These are phyloP conservation scores for Popillia japonica DNA, from an alignment of 1,140 invertebrate genomes.

Conservation along the genomic window DNA sequence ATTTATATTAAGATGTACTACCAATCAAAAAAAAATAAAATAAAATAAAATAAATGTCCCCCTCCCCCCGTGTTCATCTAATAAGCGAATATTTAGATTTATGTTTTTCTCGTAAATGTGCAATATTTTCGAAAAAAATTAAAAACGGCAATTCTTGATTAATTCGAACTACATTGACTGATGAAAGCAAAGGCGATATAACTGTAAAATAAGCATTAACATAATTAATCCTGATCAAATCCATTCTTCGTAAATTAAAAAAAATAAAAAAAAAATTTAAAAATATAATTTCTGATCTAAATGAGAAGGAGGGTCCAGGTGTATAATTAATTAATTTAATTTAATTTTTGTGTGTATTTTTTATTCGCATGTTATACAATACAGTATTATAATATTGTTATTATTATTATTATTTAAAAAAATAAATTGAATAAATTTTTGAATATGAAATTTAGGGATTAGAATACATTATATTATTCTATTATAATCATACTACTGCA, in stretches of 20 bases:
- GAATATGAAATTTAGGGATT: neutral
- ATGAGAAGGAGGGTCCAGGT: too few species aligned
- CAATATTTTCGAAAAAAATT: too few species aligned
- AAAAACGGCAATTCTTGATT: conserved; percentile 7
- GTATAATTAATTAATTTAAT: too few species aligned
- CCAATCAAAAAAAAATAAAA: neutral
- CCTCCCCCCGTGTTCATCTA: too few species aligned
- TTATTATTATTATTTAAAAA: conserved; percentile 10
- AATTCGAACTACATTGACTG: conserved; percentile 7
- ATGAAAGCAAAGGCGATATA: neutral
- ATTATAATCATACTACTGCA: neutral
- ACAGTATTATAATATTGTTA: neutral
- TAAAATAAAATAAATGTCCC: neutral
- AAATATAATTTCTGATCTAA: too few species aligned
- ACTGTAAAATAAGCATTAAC: neutral
- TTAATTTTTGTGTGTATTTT: neutral
- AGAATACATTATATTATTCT: neutral
- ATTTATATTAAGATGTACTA: neutral
- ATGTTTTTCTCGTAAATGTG: too few species aligned
- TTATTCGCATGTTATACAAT: too few species aligned
- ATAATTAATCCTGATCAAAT: conserved; percentile 41
- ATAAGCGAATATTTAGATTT: too few species aligned
- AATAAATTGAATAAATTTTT: neutral
- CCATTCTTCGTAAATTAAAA: too few species aligned
- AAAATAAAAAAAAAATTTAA: too few species aligned